Evolutionary conservation across 2,888 invertebrate species (phyloP), one percentile per base, ranked within the genome.

Genomic region (Chloromyia formosa): DNA sequence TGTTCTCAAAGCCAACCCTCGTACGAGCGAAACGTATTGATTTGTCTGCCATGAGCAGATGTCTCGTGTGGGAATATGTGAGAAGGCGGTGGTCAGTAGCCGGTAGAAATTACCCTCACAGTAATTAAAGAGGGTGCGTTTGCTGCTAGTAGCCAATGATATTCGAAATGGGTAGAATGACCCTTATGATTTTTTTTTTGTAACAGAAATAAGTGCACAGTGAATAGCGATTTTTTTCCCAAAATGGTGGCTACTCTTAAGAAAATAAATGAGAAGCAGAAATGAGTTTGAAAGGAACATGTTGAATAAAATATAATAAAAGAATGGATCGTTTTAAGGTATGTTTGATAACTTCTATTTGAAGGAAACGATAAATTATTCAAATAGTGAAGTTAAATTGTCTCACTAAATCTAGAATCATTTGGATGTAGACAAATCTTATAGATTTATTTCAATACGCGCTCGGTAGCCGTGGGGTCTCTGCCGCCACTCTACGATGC

Each of bases 81-180:
- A 42, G 71, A 56, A 56, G 71, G 71, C 58, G 71, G 56, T 53
- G 56, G 71, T 71, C 69, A 71, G 14, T 40, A 40, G 22, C n/a
- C 22, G 12, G 7, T 10, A 64, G 5, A 20, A 40, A 56, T 42
- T 56, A 12, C 56, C 40, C 20, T 40, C 20, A 23, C n/a, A 1
- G 20, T 71, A 40, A 56, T 35, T 40, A 35, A 9, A n/a, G 40
- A 58, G 71, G 71, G 58, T 58, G 58, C 54, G 7, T 69, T n/a
- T 56, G 18, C 10, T 16, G n/a, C n/a, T 12, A 58, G n/a, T 58
- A 71, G 40, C 71, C 71, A 71, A 71, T 71, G 40, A 56, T 40
- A 53, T 58, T 71, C 14, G 18, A 71, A 71, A 35, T 58, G 20
- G 40, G 20, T 40, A 27, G n/a, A 35, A 54, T 54, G 27, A 22